Evolutionary conservation across 2,888 invertebrate species (phyloP).

Genomic region (Tachystola acroxantha): DNA sequence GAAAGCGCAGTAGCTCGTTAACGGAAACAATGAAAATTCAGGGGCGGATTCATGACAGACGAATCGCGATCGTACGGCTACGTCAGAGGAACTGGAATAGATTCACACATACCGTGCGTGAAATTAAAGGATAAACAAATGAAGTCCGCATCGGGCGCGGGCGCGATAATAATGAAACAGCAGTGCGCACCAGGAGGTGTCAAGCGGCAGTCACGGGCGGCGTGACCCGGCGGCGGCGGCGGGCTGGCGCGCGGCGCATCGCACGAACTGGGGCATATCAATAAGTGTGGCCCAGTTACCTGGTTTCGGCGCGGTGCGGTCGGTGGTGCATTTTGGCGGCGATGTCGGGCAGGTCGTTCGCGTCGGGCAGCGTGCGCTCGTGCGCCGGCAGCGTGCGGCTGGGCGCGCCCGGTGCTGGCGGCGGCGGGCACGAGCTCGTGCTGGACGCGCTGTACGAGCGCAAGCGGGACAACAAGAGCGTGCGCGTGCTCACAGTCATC

Average conservation of each 20-base stretch:
- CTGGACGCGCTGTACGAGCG: slow-evolving; percentile 88
- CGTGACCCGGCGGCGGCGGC: slow-evolving; percentile 57
- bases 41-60: slow-evolving; percentile 53
- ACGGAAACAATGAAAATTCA: slow-evolving; percentile 57
- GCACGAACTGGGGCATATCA: slow-evolving; percentile 68
- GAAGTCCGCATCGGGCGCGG: slow-evolving; percentile 60
- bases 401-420: slow-evolving; percentile 43
- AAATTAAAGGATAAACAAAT: slow-evolving; percentile 78
- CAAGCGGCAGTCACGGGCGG: slow-evolving; percentile 66
- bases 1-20: slow-evolving; percentile 32
- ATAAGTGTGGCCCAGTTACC: slow-evolving; percentile 71
- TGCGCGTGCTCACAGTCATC: slow-evolving; percentile 94
- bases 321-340: slow-evolving; percentile 40
- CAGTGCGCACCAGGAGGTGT: slow-evolving; percentile 71
- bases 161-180: slow-evolving; percentile 66
- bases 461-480: slow-evolving; percentile 91
- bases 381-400: slow-evolving; percentile 64
- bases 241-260: slow-evolving; percentile 48
- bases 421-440: slow-evolving; percentile 80
- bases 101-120: slow-evolving; percentile 57
- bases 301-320: slow-evolving; percentile 38
- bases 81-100: slow-evolving; percentile 74
- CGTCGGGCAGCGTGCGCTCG: slow-evolving; percentile 76
- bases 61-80: slow-evolving; percentile 55
- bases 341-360: slow-evolving; percentile 78